These are phyloP conservation scores for Elegia similella DNA, from an alignment of 2,888 invertebrate genomes.

Conservation along the genomic window DNA sequence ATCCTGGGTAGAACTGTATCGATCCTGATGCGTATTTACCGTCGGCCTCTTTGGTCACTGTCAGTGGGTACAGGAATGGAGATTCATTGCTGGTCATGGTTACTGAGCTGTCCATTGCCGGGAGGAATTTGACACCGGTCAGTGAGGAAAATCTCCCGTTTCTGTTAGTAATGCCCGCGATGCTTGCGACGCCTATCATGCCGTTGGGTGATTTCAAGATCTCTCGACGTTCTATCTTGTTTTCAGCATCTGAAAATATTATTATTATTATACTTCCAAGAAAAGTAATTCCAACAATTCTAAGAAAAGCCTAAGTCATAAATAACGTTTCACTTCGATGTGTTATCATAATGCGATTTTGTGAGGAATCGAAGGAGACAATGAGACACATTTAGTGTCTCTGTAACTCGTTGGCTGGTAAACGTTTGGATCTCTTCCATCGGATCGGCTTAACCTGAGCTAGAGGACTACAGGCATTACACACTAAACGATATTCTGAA, in stretches of 20 bases:
- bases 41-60: slow-evolving; percentile 43
- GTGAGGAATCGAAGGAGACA: too few relatives aligned
- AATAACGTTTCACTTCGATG: too few relatives aligned
- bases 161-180: slow-evolving; percentile 50
- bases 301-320: too few relatives aligned
- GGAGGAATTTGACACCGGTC: slow-evolving; percentile 50
- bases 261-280: too few relatives aligned
- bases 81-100: slow-evolving; percentile 27
- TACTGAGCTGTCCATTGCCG: slow-evolving; percentile 33
- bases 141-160: slow-evolving; percentile 55
- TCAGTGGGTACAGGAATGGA: slow-evolving; percentile 33
- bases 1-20: slow-evolving; percentile 50
- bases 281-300: too few relatives aligned
- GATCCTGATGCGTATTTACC: slow-evolving; percentile 45
- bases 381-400: too few relatives aligned
- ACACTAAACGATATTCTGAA: too few relatives aligned
- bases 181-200: slow-evolving; percentile 48
- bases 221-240: slow-evolving; percentile 18
- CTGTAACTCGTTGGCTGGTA: too few relatives aligned
- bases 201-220: slow-evolving; percentile 30
- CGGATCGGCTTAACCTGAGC: too few relatives aligned
- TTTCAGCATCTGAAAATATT: slow-evolving; percentile 26
- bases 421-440: too few relatives aligned
- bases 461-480: too few relatives aligned
- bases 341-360: too few relatives aligned